Conservation (phyloP, 2,113 vertebrate genomes). For the Pseudorectes ferrugineus region DNA sequence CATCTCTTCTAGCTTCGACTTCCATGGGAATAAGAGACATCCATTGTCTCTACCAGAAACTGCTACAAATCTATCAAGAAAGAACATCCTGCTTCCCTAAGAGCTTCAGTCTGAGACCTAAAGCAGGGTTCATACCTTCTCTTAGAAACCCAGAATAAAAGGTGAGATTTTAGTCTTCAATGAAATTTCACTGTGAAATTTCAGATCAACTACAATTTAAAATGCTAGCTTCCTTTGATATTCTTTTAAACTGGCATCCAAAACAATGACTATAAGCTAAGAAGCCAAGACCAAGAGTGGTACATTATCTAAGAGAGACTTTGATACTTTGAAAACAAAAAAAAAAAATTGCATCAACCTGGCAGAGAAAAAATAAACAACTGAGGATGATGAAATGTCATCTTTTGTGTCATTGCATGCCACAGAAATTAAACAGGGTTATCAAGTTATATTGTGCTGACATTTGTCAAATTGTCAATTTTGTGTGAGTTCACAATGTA, state of each 20-base stretch:
- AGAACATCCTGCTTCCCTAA: not conserved
- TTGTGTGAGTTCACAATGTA: not conserved
- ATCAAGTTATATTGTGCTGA: not conserved
- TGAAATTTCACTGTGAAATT: not conserved
- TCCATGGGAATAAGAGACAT: not conserved
- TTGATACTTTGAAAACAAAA: not conserved
- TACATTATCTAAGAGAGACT: not conserved
- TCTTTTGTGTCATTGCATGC: not conserved
- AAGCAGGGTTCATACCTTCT: not conserved
- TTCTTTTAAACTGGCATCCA: not conserved
- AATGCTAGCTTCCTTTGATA: not conserved
- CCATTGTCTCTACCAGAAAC: not conserved
- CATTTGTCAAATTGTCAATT: not conserved
- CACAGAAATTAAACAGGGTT: not conserved
- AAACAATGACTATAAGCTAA: not conserved
- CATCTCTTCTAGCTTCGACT: not conserved
- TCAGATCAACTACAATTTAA: not conserved
- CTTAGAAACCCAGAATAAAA: not conserved
- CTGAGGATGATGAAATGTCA: not conserved
- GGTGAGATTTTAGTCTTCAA: not conserved
- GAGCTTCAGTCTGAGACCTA: not conserved
- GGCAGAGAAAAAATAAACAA: not conserved
- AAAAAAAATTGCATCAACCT: not conserved
- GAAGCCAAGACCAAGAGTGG: not conserved
- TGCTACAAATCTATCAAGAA: not conserved